Base-by-base conservation (phyloP, 2,113 vertebrate species). In the Oryzias woworae region DNA sequence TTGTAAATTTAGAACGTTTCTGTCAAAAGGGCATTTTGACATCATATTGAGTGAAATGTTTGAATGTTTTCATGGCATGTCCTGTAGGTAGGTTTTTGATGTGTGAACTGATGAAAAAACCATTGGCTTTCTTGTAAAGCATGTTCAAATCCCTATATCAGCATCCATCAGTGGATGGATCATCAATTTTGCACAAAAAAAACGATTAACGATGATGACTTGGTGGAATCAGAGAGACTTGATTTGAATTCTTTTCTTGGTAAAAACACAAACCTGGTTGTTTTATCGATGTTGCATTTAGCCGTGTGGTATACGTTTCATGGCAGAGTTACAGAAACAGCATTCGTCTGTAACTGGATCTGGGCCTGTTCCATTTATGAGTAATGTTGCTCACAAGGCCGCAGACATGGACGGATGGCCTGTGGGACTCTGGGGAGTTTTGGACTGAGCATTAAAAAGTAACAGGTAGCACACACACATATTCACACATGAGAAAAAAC, bases 321-420 rank as follows among this genome's bases (percentile, higher is more conserved):
- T 15, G 23, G 20, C 5, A 4, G 18, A 23, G 26, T 43, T 42
- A 17, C 54, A 66, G 23, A 36, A 36, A 36, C 28, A 13, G 23
- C 17, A 15, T 1, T 47, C 47, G 14, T 7, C 17, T 24, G 48
- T 54, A 68, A 51, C 53, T 73, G 47, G 50, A 69, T 77, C 63
- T 42, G 57, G 66, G 22, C 42, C 53, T 5, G 20, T 58, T 81
- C 62, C 53, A 18, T 67, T 67, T 67, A 62, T 68, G 69, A 83
- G 63, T 65, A 53, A 74, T 69, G 67, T 62, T 66, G 42, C 65
- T 71, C 52, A 51, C 53, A 28, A 52, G 53, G 66, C 70, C 22
- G 51, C 73, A 61, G 74, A 78, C 67, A n/a, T 31, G 18, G 23
- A 46, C 50, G 22, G 12, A 62, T 55, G 14, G 18, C 81, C 45